Percentiles rank a stretch among this genome's conserved stretches.
Evolutionary conservation across 2,888 invertebrate species (phyloP).

Genomic region (Anthoptus insignis): DNA sequence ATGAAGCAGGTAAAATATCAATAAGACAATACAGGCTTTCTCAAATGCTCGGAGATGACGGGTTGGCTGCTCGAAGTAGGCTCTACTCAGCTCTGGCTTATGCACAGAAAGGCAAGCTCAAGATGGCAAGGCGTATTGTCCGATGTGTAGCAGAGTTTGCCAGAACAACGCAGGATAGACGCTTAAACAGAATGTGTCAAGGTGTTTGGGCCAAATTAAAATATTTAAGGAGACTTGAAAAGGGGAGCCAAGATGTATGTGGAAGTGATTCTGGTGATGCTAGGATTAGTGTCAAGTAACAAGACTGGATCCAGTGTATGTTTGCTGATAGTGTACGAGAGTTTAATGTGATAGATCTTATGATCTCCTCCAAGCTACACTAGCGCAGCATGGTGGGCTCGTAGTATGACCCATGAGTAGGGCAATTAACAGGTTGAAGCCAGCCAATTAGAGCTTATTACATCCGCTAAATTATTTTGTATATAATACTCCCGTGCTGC

Average conservation of each 20-base stretch:
- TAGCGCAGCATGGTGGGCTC: no score
- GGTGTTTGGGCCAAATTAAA: slow-evolving; percentile 95
- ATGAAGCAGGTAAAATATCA: slow-evolving; percentile 96
- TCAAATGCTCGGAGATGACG: slow-evolving; percentile 93
- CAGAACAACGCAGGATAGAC: slow-evolving; percentile 83
- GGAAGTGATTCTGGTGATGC: slow-evolving; percentile 10
- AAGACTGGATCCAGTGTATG: no score
- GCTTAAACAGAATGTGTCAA: slow-evolving; percentile 93
- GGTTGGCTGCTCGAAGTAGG: slow-evolving; percentile 93
- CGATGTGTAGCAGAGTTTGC: slow-evolving; percentile 71
- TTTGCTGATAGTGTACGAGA: no score
- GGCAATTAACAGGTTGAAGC: no score
- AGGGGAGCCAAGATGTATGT: neutral
- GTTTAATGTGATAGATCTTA: no score
- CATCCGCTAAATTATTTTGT: no score
- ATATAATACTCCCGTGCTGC: no score
- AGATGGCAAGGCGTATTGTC: slow-evolving; percentile 88
- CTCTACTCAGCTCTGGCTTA: slow-evolving; percentile 96
- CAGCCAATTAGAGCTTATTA: no score
- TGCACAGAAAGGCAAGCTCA: slow-evolving; percentile 93
- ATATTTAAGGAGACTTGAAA: slow-evolving; percentile 72
- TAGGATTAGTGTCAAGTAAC: no score
- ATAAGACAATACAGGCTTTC: slow-evolving; percentile 94
- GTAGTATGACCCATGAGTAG: no score
- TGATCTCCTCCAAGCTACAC: no score